Evolutionary conservation across 2,113 vertebrate species (phyloP).

Genomic region (Saimiri boliviensis): DNA sequence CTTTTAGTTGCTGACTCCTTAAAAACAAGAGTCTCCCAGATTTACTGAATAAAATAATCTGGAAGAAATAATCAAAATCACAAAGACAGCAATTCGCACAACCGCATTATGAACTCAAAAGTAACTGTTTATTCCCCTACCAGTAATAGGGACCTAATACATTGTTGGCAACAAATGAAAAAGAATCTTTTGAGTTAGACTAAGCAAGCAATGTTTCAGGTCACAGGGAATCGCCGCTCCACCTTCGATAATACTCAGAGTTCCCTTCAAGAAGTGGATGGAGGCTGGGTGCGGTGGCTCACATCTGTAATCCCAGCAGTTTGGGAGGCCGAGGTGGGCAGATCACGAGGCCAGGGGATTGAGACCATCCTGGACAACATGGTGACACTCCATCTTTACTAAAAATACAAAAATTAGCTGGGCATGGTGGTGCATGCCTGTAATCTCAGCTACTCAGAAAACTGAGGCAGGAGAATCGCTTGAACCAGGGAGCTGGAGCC

Average conservation of each 20-base stretch:
- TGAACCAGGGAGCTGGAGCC: too few species aligned
- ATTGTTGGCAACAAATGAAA: conserved; percentile 23
- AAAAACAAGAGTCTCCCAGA: background rate
- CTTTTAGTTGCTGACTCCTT: conserved; percentile 30
- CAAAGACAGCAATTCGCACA: background rate
- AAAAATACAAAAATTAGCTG: too few species aligned
- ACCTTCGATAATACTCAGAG: background rate
- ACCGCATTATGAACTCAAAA: conserved; percentile 18
- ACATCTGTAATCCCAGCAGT: too few species aligned
- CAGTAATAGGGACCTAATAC: background rate
- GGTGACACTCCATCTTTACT: too few species aligned
- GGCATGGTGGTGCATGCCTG: too few species aligned
- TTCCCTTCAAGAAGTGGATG: background rate
- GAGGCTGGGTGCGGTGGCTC: background rate
- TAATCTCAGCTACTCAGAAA: too few species aligned
- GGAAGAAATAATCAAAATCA: conserved; percentile 6
- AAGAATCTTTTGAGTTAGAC: background rate
- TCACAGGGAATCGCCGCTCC: background rate
- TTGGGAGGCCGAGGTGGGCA: too few species aligned
- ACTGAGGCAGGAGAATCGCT: too few species aligned
- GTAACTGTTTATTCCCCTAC: background rate
- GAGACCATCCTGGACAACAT: too few species aligned
- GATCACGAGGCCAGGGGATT: too few species aligned
- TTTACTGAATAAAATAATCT: conserved; percentile 25
- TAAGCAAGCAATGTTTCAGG: conserved; percentile 3